These are phyloP conservation scores for Planococcus citri DNA, from an alignment of 1,140 invertebrate species.

Conservation along the genomic window DNA sequence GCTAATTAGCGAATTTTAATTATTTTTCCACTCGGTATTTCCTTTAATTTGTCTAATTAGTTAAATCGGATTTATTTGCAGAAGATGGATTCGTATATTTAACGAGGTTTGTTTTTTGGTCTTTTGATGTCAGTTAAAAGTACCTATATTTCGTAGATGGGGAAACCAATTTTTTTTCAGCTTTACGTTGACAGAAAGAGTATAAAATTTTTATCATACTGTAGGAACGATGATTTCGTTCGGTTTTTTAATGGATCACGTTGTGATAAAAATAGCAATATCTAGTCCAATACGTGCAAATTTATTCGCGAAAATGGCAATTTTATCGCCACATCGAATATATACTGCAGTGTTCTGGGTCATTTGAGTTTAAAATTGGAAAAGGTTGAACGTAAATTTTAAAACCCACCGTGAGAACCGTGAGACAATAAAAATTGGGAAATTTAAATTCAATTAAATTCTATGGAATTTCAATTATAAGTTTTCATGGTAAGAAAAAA, in stretches of 20 bases:
- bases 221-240: too few species aligned
- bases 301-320: background rate
- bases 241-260: too few species aligned
- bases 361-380: background rate
- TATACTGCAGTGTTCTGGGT: background rate
- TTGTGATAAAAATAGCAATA: background rate
- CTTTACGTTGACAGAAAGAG: too few species aligned
- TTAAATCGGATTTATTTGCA: background rate
- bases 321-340: background rate
- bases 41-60: background rate
- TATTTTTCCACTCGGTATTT: background rate
- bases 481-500: background rate
- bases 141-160: too few species aligned
- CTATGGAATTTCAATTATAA: background rate
- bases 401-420: background rate
- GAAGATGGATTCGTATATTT: too few species aligned
- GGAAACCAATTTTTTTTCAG: too few species aligned
- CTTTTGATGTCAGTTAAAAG: too few species aligned
- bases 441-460: slow-evolving; percentile 1
- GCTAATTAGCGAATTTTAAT: background rate
- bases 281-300: background rate
- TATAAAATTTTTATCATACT: too few species aligned
- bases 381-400: background rate
- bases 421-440: background rate
- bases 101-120: too few species aligned